A percentile compares a stretch with the other conserved stretches of the same genome.
Conservation (phyloP, 37 sponge, comb jelly and placozoan species). For the Halichondria panicea region DNA sequence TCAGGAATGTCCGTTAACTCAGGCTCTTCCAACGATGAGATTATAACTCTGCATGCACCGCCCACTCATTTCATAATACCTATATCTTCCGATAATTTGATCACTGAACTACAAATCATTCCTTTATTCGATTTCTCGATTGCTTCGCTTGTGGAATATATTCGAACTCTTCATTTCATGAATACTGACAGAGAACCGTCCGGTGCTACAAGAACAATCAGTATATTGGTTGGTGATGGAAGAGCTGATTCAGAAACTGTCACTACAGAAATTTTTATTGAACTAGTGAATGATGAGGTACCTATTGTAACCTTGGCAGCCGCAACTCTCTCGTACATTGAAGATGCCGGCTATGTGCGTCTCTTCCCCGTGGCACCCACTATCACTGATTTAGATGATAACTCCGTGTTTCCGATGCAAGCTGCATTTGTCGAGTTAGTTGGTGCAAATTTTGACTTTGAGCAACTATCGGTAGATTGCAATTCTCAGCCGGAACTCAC, state of each 20-base stretch:
- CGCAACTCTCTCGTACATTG: constrained; percentile 23
- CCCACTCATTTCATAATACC: neutral
- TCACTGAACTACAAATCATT: neutral
- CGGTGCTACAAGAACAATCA: constrained; percentile 7
- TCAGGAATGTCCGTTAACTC: neutral
- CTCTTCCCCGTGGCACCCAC: constrained; percentile 11
- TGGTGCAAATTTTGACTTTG: constrained; percentile 8
- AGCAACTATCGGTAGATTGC: constrained; percentile 11
- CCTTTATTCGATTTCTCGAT: constrained; percentile 5
- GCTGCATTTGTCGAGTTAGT: constrained; percentile 7
- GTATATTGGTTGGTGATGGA: constrained; percentile 34
- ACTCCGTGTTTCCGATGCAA: neutral
- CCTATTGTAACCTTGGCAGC: constrained; percentile 30
- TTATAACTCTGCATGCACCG: neutral
- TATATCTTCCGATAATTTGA: neutral
- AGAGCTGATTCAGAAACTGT: neutral
- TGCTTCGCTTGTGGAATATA: constrained; percentile 11
- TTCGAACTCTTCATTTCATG: constrained; percentile 25
- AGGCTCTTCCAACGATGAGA: constrained; percentile 6
- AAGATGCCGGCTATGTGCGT: constrained; percentile 23
- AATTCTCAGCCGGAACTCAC: neutral
- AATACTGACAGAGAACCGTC: constrained; percentile 36
- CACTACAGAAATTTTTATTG: constrained; percentile 15
- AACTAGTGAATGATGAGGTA: constrained; percentile 41
- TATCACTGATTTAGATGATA: constrained; percentile 47